phyloP scores from a whole-genome alignment of 2,888 invertebrate genomes.

The Tetranychus piercei region DNA sequence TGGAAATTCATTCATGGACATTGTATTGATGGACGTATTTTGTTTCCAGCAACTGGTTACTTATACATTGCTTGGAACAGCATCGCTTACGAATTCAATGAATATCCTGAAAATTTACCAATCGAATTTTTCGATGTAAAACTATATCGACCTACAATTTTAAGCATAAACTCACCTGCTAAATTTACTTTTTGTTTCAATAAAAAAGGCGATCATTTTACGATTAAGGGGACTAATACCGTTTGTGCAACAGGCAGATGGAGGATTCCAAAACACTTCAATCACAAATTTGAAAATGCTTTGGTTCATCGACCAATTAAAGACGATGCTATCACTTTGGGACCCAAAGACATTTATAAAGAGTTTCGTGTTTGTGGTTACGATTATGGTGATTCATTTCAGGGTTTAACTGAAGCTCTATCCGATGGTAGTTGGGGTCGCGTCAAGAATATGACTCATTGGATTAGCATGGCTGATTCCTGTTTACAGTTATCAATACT shows the following conservation, averaged over 20 bases:
- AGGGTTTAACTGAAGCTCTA: too few species aligned
- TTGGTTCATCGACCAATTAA: too few species aligned
- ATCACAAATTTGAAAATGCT: too few species aligned
- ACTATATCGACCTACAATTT: constrained; percentile 38
- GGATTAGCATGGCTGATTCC: too few species aligned
- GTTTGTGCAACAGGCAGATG: too few species aligned
- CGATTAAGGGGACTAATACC: constrained; percentile 55
- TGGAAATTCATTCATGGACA: constrained; percentile 50
- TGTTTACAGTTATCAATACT: constrained; percentile 48
- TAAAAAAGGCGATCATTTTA: constrained; percentile 32
- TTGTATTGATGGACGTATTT: constrained; percentile 38
- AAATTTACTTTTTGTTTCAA: constrained; percentile 32
- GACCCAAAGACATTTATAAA: too few species aligned
- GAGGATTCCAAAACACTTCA: too few species aligned
- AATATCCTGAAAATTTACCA: constrained; percentile 25
- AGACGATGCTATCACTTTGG: too few species aligned
- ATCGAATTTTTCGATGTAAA: constrained; percentile 36
- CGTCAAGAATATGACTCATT: too few species aligned
- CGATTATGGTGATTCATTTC: too few species aligned
- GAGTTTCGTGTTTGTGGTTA: too few species aligned
- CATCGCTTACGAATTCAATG: constrained; percentile 32
- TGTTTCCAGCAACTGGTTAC: constrained; percentile 39
- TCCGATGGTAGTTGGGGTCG: too few species aligned
- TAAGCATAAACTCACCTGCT: constrained; percentile 38
- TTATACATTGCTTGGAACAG: constrained; percentile 57